phyloP scores from a whole-genome alignment of 2,888 invertebrate genomes.

The Lampropteryx suffumata region DNA sequence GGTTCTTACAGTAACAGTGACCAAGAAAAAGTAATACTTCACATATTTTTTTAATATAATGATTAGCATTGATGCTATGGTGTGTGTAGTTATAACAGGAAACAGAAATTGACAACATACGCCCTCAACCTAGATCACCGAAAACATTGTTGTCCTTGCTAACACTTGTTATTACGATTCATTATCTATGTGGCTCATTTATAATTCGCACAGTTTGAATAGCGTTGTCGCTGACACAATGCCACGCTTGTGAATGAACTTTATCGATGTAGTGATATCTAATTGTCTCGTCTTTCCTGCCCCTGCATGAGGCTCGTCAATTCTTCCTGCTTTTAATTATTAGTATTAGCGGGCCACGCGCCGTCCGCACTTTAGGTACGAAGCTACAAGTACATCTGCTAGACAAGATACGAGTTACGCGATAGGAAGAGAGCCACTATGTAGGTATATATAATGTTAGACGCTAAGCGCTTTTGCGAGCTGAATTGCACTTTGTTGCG shows the following conservation, averaged over 20 bases:
- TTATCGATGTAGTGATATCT: slow-evolving; percentile 12
- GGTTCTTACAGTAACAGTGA: no score
- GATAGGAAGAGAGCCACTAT: no score
- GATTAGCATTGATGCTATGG: no score
- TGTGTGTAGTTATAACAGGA: neutral
- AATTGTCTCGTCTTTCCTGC: neutral
- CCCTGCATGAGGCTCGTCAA: slow-evolving; percentile 1
- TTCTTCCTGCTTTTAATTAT: neutral
- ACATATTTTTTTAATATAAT: no score
- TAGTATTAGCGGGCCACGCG: no score
- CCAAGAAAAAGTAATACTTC: no score
- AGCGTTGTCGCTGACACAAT: slow-evolving; percentile 10
- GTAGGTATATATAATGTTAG: no score
- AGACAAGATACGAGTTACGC: no score
- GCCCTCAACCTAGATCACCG: slow-evolving; percentile 5
- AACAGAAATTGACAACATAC: slow-evolving; percentile 5
- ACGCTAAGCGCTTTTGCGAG: no score
- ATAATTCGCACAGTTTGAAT: slow-evolving; percentile 5
- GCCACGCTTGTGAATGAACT: slow-evolving; percentile 15
- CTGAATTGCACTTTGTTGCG: no score
- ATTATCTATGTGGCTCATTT: slow-evolving; percentile 11
- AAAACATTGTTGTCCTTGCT: neutral
- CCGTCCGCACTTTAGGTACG: no score
- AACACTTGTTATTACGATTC: neutral
- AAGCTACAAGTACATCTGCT: no score